Base-by-base conservation (phyloP, 1,140 invertebrate genomes). In the Telenomus remus region DNA sequence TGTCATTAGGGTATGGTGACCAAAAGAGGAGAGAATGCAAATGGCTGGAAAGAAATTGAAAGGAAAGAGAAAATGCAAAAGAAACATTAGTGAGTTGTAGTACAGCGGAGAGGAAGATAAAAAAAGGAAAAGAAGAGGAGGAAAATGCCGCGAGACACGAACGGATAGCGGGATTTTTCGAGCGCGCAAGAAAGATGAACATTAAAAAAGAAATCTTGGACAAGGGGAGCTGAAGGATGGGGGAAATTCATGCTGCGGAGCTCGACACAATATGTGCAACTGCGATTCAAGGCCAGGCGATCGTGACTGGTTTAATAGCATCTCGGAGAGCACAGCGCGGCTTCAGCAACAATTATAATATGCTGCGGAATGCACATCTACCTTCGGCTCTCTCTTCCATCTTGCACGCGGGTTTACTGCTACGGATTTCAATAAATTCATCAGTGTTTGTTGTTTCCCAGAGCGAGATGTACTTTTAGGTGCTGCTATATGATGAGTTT, bases 261-360 rank as follows among this genome's bases (percentile, higher is more conserved):
- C 76, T 75, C 72, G 80, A 79, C 73, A 79, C 79, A 81, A 84
- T 83, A 78, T 81, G 80, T 84, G 80, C 81, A 82, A 85, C 82
- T 83, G 79, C 80, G 79, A 81, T 79, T 79, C 82, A 85, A 85
- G 84, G 84, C 81, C 82, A 81, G 53, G 79, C 80, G 79, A 82
- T 85, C 84, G 80, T 82, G 82, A 85, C 81, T 84, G 81, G 79
- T 84, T 83, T 85, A 85, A 83, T 85, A 79, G 80, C 81, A 81
- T 84, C 80, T 79, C 71, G 19, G 19, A 71, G 59, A 65, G 66
- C 56, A 70, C 78, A 63, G 59, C 71, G 65, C 50, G 75, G 76
- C 75, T 79, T 79, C 75, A 73, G 70, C 64, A 80, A 81, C 81
- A 84, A 85, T 85, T 85, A 83, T 81, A 82, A 83, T 85, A 80